phyloP scores from a whole-genome alignment of 2,888 invertebrate genomes.

The Odontomyia ornata region DNA sequence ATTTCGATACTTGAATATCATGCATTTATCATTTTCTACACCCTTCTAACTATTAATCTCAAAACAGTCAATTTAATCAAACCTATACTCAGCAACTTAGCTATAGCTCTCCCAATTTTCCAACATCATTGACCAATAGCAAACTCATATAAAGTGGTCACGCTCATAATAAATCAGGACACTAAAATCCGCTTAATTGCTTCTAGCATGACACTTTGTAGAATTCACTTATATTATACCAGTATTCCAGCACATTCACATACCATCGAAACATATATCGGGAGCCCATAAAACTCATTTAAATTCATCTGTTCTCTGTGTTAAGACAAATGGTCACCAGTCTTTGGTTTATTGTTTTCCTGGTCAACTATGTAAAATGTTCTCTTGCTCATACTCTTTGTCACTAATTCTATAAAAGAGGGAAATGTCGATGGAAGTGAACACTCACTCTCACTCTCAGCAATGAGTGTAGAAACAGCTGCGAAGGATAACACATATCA shows the following conservation, averaged over 20 bases:
- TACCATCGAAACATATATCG: neutral
- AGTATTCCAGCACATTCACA: neutral
- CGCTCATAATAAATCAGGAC: slow-evolving; percentile 48
- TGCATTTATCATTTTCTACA: too few species aligned
- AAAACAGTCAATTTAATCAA: too few species aligned
- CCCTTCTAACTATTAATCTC: too few species aligned
- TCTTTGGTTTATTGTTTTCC: slow-evolving; percentile 51
- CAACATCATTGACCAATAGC: too few species aligned
- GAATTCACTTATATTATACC: neutral
- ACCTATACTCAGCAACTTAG: too few species aligned
- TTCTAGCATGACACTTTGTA: slow-evolving; percentile 43
- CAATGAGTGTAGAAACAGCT: slow-evolving; percentile 29
- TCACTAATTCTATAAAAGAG: slow-evolving; percentile 31
- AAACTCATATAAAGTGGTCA: slow-evolving; percentile 3
- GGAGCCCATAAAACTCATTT: slow-evolving; percentile 49
- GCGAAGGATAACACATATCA: slow-evolving; percentile 37
- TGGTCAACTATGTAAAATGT: slow-evolving; percentile 49
- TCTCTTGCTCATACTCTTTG: slow-evolving; percentile 19
- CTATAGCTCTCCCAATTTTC: too few species aligned
- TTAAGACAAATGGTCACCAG: slow-evolving; percentile 49
- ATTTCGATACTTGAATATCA: too few species aligned
- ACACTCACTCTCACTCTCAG: slow-evolving; percentile 5
- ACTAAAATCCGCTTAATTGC: slow-evolving; percentile 49
- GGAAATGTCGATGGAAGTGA: neutral
- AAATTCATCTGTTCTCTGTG: slow-evolving; percentile 49